These are phyloP conservation scores for Nettapus auritus DNA, from an alignment of 2,113 vertebrate genomes.

Conservation along the genomic window DNA sequence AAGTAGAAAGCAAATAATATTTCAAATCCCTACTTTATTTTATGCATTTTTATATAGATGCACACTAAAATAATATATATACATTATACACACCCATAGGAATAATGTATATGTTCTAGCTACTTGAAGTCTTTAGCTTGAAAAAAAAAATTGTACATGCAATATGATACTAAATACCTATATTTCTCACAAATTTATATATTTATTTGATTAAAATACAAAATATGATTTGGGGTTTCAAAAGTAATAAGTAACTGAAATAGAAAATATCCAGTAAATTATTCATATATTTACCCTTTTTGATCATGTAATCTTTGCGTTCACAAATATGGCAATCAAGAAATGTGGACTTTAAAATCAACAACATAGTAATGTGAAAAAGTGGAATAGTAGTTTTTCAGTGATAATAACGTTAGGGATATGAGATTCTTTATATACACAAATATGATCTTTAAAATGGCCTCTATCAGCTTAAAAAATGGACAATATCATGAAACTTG, in stretches of 20 bases:
- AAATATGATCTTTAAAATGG: conserved; percentile 64
- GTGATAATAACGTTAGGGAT: conserved; percentile 7
- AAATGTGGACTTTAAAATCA: conserved; percentile 39
- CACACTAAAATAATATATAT: not conserved
- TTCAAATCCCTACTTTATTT: not conserved
- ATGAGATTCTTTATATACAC: conserved; percentile 47
- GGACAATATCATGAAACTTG: conserved; percentile 57
- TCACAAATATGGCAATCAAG: conserved; percentile 42
- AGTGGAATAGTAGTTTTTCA: not conserved
- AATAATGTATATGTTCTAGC: not conserved
- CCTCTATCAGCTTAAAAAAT: conserved; percentile 61
- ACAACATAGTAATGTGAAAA: not conserved
- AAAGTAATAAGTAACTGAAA: not conserved
- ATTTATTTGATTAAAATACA: not conserved
- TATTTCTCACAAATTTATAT: not conserved
- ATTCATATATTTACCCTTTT: conserved; percentile 25
- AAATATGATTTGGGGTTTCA: not conserved
- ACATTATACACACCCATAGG: not conserved
- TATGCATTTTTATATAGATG: not conserved
- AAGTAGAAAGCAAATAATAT: not conserved
- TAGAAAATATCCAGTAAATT: not conserved
- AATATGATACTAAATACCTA: not conserved
- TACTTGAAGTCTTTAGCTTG: conserved; percentile 9
- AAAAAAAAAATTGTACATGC: conserved; percentile 23
- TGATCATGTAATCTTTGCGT: conserved; percentile 15